Conservation (phyloP, 2,888 invertebrate genomes). For the Anarsia innoxiella region DNA sequence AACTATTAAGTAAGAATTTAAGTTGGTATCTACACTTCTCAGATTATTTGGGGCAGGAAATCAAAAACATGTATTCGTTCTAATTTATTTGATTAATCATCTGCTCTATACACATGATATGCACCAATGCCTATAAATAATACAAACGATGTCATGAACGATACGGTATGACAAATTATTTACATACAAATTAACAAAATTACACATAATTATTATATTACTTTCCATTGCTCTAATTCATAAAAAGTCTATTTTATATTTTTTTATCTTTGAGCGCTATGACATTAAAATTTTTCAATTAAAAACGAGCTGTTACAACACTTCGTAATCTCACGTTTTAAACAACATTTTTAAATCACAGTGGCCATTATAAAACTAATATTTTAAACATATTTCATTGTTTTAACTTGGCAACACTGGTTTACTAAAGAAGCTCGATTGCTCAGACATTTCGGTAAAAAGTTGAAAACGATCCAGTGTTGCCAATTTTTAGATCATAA, state of each 20-base stretch:
- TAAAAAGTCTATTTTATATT: conserved; percentile 36
- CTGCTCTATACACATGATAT: conserved; percentile 75
- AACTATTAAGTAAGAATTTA: no score
- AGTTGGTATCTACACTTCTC: no score
- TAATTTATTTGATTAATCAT: conserved; percentile 75
- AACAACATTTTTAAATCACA: conserved; percentile 43
- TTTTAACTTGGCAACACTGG: no score
- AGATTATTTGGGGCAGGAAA: no score
- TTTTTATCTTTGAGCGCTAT: conserved; percentile 45
- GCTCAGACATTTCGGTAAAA: no score
- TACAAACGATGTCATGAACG: conserved; percentile 61
- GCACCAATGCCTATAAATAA: conserved; percentile 75
- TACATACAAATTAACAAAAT: conserved; percentile 33
- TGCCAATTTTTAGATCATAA: no score
- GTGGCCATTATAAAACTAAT: conserved; percentile 30
- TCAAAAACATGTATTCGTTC: no score
- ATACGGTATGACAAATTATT: conserved; percentile 55
- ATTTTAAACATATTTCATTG: conserved; percentile 3
- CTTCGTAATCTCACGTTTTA: conserved; percentile 12
- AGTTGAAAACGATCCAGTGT: no score
- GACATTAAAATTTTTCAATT: conserved; percentile 15
- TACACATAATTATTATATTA: conserved; percentile 7
- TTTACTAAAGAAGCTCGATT: no score
- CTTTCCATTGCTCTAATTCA: conserved; percentile 47
- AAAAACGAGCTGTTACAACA: conserved; percentile 8